Evolutionary conservation across 2,888 invertebrate species (phyloP).

Genomic region (Agapostemon virescens): DNA sequence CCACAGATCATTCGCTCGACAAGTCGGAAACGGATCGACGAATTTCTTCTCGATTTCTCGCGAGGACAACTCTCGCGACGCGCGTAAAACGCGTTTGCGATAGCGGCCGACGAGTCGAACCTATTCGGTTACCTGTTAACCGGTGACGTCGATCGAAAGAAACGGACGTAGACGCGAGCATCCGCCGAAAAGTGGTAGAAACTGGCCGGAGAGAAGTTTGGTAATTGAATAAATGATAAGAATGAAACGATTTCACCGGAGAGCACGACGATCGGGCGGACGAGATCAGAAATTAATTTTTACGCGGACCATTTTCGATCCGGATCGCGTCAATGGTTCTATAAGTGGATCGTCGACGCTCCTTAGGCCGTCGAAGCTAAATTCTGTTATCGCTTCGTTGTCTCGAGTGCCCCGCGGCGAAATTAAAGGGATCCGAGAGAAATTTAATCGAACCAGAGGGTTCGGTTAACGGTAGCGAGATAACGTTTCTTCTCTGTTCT

Average conservation of each 20-base stretch:
- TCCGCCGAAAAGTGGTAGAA: background rate
- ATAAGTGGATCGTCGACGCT: background rate
- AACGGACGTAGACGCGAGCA: background rate
- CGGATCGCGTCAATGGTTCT: background rate
- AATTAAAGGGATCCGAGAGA: background rate
- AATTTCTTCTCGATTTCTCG: background rate
- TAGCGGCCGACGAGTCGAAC: too few relatives aligned
- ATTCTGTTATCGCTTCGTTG: constrained; percentile 2
- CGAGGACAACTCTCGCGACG: too few relatives aligned
- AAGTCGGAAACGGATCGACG: constrained; percentile 9
- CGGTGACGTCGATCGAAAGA: background rate
- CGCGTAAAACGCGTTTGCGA: too few relatives aligned
- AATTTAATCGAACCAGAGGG: constrained; percentile 22
- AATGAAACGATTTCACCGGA: background rate
- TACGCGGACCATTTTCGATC: background rate
- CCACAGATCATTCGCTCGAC: constrained; percentile 36
- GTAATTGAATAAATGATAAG: background rate
- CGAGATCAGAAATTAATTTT: constrained; percentile 1
- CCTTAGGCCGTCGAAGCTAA: background rate
- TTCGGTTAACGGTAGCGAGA: constrained; percentile 16
- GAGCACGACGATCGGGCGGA: background rate
- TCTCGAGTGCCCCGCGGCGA: background rate
- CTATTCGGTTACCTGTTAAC: background rate
- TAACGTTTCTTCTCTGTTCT: constrained; percentile 18
- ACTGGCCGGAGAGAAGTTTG: background rate